Evolutionary conservation across 2,888 invertebrate genomes (phyloP).

Genomic region (Agrochola lychnidis): DNA sequence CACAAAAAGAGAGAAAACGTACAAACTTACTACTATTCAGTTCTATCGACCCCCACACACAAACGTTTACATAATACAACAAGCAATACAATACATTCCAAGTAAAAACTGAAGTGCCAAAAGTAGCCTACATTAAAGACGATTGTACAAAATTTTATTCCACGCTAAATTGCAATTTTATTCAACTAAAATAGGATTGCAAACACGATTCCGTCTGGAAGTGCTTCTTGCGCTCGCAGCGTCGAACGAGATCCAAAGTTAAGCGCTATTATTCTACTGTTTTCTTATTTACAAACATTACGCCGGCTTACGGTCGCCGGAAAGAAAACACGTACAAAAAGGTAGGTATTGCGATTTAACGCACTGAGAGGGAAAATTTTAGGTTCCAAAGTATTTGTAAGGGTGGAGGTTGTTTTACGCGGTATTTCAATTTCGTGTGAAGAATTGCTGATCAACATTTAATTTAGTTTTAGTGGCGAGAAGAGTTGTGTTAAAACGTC

Average conservation of each 20-base stretch:
- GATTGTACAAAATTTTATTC: conserved; percentile 59
- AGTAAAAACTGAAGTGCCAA: conserved; percentile 43
- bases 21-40: neutral
- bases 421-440: neutral
- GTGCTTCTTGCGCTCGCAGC: conserved; percentile 62
- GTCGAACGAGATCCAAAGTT: conserved; percentile 64
- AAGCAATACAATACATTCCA: conserved; percentile 25
- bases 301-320: conserved; percentile 56
- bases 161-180: conserved; percentile 64
- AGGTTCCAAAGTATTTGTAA: conserved; percentile 36
- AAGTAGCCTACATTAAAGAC: conserved; percentile 55
- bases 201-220: conserved; percentile 60
- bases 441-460: neutral
- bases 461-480: too few species aligned
- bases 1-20: neutral
- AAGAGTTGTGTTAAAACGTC: neutral
- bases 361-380: conserved; percentile 71
- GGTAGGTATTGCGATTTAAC: conserved; percentile 70
- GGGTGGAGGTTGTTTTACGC: conserved; percentile 26
- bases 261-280: conserved; percentile 67
- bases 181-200: conserved; percentile 66
- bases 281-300: conserved; percentile 72
- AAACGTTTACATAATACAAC: conserved; percentile 14
- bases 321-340: conserved; percentile 67
- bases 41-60: neutral